Base-by-base conservation (phyloP, 2,888 invertebrate species). In the Villa cingulata region DNA sequence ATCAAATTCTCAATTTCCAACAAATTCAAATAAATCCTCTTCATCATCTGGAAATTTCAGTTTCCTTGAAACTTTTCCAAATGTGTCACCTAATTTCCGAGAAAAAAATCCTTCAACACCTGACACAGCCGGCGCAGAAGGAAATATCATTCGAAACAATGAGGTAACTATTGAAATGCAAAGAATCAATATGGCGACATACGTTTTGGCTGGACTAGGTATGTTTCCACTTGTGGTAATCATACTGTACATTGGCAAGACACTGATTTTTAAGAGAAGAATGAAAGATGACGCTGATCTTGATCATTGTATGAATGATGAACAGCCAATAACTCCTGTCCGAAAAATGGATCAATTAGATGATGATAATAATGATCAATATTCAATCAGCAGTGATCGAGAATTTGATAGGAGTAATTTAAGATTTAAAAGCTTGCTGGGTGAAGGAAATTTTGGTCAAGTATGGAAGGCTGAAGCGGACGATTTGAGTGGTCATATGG, bases 391-490 rank as follows among this genome's bases (percentile, higher is more conserved):
- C 37, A 65, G 63, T 37, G 58, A 59, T 46, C 64, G 64, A 77
- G 86, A 87, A 62, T 86, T 87, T 60, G 83, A 86, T 1, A 73
- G 87, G 53, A 80, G 79, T 53, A 83, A 86, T 58, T 72, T 88
- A 41, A 74, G 84, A 38, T 70, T 88, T 47, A 83, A 86, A 59
- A 86, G 86, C 18, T 73, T 86, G 45, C 69, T 88, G 23, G 88
- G 87, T 9, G 85, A 88, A 68, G 87, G 88, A 34, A 86, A 87
- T 66, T 88, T 88, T 63, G 88, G 88, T 20, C 84, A 85, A 76
- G 86, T 87, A 17, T 86, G 86, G 84, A 85, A 86, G 68, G 87
- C 86, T 4, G 85, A 87, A 65, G 86, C 86, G 1, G 83, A 86
- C 57, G 85, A 86, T 59, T 70, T 86, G 48, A 80, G 79, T 41